A percentile compares a stretch with the other conserved stretches of the same genome.
Evolutionary conservation across 2,113 vertebrate genomes (phyloP).

Genomic region (Mormyrus iriodes): DNA sequence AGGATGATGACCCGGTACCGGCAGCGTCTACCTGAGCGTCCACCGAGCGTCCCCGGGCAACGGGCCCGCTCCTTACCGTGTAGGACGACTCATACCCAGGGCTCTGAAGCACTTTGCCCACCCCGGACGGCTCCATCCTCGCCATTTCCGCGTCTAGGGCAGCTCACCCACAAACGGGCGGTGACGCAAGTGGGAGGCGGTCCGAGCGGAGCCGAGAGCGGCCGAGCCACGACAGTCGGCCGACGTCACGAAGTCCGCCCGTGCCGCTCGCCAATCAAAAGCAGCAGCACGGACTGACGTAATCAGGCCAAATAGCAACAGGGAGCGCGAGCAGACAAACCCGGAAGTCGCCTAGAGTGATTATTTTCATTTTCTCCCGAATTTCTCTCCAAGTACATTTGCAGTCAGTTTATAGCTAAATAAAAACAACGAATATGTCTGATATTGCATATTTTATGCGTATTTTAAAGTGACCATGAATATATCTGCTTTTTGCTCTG

Average conservation of each 20-base stretch:
- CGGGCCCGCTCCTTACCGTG: constrained; percentile 22
- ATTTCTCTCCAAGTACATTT: background rate
- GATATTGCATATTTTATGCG: background rate
- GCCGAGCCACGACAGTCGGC: background rate
- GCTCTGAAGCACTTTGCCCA: background rate
- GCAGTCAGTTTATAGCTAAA: background rate
- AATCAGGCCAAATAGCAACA: background rate
- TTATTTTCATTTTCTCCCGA: background rate
- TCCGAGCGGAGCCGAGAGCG: background rate
- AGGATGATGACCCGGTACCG: background rate
- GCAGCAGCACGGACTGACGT: background rate
- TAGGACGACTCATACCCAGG: constrained; percentile 23
- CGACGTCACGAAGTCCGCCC: background rate
- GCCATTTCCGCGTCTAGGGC: background rate
- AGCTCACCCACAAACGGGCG: background rate
- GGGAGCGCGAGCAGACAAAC: background rate
- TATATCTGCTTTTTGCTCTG: background rate
- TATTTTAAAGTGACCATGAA: background rate
- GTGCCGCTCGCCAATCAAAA: background rate
- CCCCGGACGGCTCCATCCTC: background rate
- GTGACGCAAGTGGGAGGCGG: background rate
- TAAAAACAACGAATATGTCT: background rate
- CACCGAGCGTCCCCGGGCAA: background rate
- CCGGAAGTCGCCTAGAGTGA: background rate
- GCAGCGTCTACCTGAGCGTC: background rate